phyloP scores from a whole-genome alignment of 2,888 invertebrate species.

The Hymenopus coronatus region DNA sequence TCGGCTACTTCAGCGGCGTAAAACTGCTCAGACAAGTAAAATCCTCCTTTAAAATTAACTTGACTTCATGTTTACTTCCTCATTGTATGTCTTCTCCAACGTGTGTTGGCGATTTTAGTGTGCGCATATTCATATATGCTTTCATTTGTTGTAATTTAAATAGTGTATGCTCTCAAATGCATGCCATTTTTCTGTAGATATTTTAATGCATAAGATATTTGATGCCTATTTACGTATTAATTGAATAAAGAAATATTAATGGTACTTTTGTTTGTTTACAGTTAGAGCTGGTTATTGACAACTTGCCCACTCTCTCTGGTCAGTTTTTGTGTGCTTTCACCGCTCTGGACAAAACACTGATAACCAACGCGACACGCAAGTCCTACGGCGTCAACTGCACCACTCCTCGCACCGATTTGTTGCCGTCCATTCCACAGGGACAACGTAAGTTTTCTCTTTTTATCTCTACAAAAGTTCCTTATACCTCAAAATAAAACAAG shows the following conservation, averaged over 20 bases:
- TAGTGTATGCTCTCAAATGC: background rate
- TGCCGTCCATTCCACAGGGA: slow-evolving; percentile 89
- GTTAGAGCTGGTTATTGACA: slow-evolving; percentile 91
- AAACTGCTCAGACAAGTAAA: no score
- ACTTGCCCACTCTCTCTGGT: slow-evolving; percentile 86
- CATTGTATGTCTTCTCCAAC: no score
- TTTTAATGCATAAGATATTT: background rate
- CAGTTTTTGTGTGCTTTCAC: slow-evolving; percentile 93
- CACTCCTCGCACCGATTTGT: slow-evolving; percentile 88
- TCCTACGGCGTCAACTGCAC: slow-evolving; percentile 91
- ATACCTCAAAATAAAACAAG: no score
- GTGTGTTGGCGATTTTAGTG: no score
- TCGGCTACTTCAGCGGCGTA: no score
- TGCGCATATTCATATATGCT: no score
- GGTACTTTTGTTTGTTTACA: slow-evolving; percentile 43
- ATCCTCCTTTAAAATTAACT: no score
- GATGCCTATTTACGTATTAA: background rate
- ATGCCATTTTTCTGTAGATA: background rate
- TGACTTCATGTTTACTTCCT: no score
- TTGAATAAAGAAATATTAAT: background rate
- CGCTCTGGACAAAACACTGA: slow-evolving; percentile 82
- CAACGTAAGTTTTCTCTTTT: slow-evolving; percentile 60
- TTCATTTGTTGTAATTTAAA: background rate
- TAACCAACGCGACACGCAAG: slow-evolving; percentile 87
- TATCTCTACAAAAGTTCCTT: no score